Evolutionary conservation across 2,888 invertebrate species (phyloP).

Genomic region (Leptothorax acervorum): DNA sequence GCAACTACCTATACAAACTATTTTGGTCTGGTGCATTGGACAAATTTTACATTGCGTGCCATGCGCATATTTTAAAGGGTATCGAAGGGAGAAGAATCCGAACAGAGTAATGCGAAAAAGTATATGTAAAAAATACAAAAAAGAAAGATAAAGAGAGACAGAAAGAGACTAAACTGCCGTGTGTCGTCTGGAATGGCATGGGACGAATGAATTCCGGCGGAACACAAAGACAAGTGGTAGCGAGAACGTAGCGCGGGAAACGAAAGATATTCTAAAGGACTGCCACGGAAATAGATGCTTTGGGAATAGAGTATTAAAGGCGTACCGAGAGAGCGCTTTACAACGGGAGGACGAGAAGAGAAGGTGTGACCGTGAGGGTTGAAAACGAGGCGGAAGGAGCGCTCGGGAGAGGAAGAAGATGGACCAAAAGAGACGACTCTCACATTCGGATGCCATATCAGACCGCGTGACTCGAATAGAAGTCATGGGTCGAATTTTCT

Average conservation of each 20-base stretch:
- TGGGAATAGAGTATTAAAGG: conserved; percentile 57
- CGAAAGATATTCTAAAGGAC: conserved; percentile 49
- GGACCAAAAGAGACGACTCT: conserved; percentile 69
- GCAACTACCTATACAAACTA: not conserved
- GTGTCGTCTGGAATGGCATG: conserved; percentile 29
- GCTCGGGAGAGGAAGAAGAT: conserved; percentile 56
- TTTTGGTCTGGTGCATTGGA: not conserved
- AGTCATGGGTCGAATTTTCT: conserved; percentile 68
- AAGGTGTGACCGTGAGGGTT: conserved; percentile 27
- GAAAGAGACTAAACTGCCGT: conserved; percentile 29
- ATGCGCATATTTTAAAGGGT: not conserved
- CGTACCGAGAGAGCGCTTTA: conserved; percentile 44
- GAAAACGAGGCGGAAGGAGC: conserved; percentile 39
- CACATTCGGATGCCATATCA: conserved; percentile 79
- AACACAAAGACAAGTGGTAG: conserved; percentile 43
- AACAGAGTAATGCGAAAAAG: not conserved
- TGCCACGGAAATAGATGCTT: conserved; percentile 62
- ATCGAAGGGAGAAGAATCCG: conserved; percentile 14
- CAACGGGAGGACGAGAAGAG: conserved; percentile 28
- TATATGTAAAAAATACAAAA: not conserved
- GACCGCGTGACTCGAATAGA: conserved; percentile 80
- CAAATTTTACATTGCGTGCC: conserved; percentile 23
- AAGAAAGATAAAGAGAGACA: not conserved
- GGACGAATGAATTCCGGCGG: conserved; percentile 47
- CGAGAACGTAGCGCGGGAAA: conserved; percentile 33